Base-by-base conservation (phyloP, 2,888 invertebrate genomes). In the Andrena haemorrhoa region DNA sequence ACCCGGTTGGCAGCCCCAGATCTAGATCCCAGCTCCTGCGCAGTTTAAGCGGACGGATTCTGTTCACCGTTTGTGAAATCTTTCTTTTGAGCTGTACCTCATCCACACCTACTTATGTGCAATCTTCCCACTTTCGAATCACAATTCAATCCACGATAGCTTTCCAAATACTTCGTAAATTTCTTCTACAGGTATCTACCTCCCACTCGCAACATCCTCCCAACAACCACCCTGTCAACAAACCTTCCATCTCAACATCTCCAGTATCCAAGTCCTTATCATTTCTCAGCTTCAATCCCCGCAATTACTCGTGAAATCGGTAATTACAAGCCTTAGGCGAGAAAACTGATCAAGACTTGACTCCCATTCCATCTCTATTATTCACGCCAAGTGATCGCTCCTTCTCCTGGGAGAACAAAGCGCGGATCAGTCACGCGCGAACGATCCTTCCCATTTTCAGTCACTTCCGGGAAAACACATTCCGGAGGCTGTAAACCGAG, bases 391-490 rank as follows among this genome's bases (percentile, higher is more conserved):
- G 41, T 41, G 58, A 71, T 20, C 47, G 20, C n/a, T 23, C n/a
- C n/a, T 49, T 33, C 47, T 23, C 20, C n/a, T 16, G 23, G 20
- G 4, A n/a, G 70, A 61, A 74, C 69, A 81, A 74, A 74, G 69
- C 61, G 7, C 33, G 51, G 60, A 47, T 47, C 58, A 68, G 64
- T 80, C 80, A 81, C 60, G 60, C 41, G 64, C 53, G 41, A 74
- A 69, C 41, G 41, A 64, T 79, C 33, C 41, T 26, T 35, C 47
- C 66, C 71, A 16, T 63, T 49, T 74, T 35, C n/a, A 63, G 20
- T 23, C 33, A 60, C 47, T 81, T 81, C 82, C 47, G 65, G 58
- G 81, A 70, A 70, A 82, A 75, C 20, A 12, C n/a, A 33, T 41
- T 74, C 7, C 33, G 16, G 8, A n/a, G 12, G 49, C 33, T 31